A percentile compares a stretch with the other conserved stretches of the same genome.
phyloP scores from a whole-genome alignment of 2,888 invertebrate genomes.

The Tinea semifulvella region DNA sequence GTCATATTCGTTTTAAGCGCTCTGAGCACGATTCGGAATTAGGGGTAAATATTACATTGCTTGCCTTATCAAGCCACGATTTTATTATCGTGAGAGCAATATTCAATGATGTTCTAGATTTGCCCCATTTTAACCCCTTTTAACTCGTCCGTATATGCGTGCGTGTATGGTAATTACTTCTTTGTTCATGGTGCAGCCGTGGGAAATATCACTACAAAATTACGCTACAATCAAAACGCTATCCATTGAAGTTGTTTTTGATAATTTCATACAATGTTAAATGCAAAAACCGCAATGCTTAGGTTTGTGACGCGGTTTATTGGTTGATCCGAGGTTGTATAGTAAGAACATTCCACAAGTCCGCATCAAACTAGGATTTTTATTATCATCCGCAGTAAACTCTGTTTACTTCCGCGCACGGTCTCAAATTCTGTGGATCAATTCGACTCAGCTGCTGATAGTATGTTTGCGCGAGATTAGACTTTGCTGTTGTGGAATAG shows the following conservation, averaged over 20 bases:
- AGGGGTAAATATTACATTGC: no score
- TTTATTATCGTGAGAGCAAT: neutral
- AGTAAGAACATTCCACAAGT: constrained; percentile 11
- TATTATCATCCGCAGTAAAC: neutral
- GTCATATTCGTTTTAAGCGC: no score
- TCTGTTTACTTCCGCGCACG: neutral
- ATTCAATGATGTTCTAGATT: neutral
- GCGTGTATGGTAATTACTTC: constrained; percentile 12
- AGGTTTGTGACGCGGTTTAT: neutral
- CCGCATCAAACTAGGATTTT: neutral
- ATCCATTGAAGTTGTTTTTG: neutral
- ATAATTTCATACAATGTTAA: neutral
- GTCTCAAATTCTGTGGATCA: constrained; percentile 1
- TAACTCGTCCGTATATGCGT: neutral
- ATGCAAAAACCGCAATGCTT: constrained; percentile 1
- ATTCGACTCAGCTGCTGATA: constrained; percentile 3
- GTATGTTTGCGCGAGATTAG: neutral
- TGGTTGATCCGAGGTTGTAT: neutral
- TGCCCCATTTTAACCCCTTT: neutral
- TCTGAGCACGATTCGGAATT: no score
- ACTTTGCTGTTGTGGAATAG: neutral
- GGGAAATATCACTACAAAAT: constrained; percentile 1
- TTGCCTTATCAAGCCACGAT: neutral
- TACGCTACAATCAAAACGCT: neutral
- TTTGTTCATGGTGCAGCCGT: constrained; percentile 11